Conservation (phyloP, 2,113 vertebrate species). For the Protobothrops flavoviridis region DNA sequence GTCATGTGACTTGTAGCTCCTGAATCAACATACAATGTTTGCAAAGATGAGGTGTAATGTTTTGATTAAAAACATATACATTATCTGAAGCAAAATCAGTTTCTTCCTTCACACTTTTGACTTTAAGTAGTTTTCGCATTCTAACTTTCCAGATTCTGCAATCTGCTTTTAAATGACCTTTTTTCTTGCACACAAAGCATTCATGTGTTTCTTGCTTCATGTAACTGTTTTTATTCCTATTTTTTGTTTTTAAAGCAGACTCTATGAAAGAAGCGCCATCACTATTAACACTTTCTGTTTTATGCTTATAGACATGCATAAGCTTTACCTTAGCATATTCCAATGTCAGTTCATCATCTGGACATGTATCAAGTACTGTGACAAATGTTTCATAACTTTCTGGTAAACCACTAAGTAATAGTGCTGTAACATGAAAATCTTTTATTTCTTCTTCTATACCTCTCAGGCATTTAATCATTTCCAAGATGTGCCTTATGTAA, state of each 20-base stretch:
- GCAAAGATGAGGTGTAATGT: neutral
- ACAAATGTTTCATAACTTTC: neutral
- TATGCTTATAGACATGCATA: neutral
- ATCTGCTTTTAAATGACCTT: too few relatives aligned
- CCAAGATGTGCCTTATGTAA: neutral
- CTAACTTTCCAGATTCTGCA: too few relatives aligned
- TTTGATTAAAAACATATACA: neutral
- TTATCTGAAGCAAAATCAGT: too few relatives aligned
- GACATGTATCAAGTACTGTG: neutral
- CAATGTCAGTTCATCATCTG: neutral
- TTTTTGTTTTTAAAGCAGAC: neutral
- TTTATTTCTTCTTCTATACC: neutral
- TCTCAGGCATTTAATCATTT: neutral
- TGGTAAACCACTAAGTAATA: neutral
- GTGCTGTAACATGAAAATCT: neutral
- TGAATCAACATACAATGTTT: too few relatives aligned
- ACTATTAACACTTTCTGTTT: neutral
- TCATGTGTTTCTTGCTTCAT: neutral
- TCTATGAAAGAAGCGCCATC: neutral
- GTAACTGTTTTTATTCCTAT: neutral
- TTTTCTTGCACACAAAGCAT: too few relatives aligned
- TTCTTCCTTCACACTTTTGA: too few relatives aligned
- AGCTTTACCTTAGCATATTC: neutral
- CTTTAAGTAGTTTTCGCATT: too few relatives aligned
- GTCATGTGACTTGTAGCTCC: neutral